Evolutionary conservation across 2,888 invertebrate species (phyloP), one percentile per base, ranked within the genome.

Genomic region (Andrena flavipes): DNA sequence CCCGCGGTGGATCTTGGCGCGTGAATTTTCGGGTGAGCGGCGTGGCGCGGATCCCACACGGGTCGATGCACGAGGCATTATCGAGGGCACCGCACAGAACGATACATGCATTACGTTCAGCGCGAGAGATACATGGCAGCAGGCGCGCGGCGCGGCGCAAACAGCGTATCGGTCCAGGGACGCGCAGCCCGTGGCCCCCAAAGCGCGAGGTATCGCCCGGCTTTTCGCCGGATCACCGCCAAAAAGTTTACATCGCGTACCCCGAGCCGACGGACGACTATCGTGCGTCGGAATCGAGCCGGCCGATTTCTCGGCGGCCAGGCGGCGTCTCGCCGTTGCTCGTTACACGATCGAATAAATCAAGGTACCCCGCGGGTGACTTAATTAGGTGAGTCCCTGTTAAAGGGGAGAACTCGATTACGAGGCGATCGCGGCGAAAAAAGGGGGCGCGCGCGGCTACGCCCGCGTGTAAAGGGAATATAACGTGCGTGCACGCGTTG

Each of bases 311-410:
- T 29, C 62, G 54, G 42, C 49, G 74, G 26, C 42, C 63, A 7
- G 70, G 54, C 72, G 65, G 84, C 80, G 67, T 30, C 67, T 51
- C 67, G 67, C 42, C 69, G 69, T 59, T 70, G 29, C 84, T 73
- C 81, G 87, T 89, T 88, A 82, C 80, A 81, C 83, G 84, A 62
- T 65, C 74, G 73, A 79, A 88, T 88, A 83, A 88, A 87, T 86
- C 87, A 88, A 48, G 70, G 73, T 76, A 80, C 80, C 56, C 86
- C 75, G 85, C 85, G 85, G 84, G 87, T 87, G 88, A 88, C 87
- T 88, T 87, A 87, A 88, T 88, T 88, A 88, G 85, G 78, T 82
- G 80, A 74, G 78, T 75, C 68, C 75, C 69, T 75, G 86, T 71
- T 86, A 85, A 83, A 82, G 74, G 86, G 78, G 67, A 68, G 80